Base-by-base conservation (phyloP, 2,888 invertebrate genomes). In the Corythucha ciliata region DNA sequence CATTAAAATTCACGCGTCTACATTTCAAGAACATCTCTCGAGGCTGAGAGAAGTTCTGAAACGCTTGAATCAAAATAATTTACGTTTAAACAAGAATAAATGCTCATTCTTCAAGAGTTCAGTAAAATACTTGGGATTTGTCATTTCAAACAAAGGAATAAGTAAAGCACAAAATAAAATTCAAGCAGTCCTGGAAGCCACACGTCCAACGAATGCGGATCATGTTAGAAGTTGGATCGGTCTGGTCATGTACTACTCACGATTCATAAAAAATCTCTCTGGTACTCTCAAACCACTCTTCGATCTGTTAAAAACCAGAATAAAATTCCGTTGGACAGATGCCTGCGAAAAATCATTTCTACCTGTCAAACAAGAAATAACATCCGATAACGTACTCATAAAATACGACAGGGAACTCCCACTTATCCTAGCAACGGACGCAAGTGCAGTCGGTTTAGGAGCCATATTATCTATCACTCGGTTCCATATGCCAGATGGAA, bases 381-480 rank as follows among this genome's bases (percentile, higher is more conserved):
- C 8, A n/a, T 21, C 21, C 21, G 40, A 39, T 7, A 4, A 24
- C n/a, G n/a, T 50, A 16, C 39, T 57, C 7, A 36, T 45, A 14
- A 46, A 52, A 29, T 59, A 50, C 45, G 34, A 59, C 44, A 42
- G 45, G 36, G 25, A 57, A 3, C 37, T 55, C 20, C 8, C 18
- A n/a, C 5, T 46, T 4, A 18, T 33, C 12, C n/a, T 46, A 21
- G 33, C 46, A 14, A 51, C 48, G 10, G 58, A 56, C 32, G 55
- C 58, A 12, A 48, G 53, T 44, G 49, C 54, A 14, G 32, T 21
- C 14, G 55, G 57, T 7, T 33, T 58, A 33, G 49, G 41, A 26
- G 57, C 50, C 41, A 55, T 59, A 39, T 45, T 62, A 14, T 56
- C 57, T n/a, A n/a, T n/a, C n/a, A n/a, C n/a, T n/a, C n/a, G n/a